phyloP scores from a whole-genome alignment of 1,140 invertebrate genomes.

The Rhynchophorus ferrugineus region DNA sequence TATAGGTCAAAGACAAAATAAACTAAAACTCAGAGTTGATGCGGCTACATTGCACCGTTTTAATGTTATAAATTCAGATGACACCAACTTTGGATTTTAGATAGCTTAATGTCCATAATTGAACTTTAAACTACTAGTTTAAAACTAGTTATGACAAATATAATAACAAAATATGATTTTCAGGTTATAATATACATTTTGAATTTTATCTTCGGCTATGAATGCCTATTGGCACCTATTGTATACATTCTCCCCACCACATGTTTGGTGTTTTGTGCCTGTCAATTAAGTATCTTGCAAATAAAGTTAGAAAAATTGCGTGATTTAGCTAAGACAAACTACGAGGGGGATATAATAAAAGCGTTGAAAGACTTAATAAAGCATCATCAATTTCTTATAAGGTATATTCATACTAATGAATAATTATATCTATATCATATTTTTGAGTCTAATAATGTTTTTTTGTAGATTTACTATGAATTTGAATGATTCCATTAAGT shows the following conservation, averaged over 20 bases:
- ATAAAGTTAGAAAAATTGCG: not conserved
- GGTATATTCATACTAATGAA: not conserved
- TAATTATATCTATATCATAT: not conserved
- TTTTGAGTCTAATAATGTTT: not conserved
- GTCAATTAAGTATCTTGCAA: not conserved
- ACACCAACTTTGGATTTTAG: no score
- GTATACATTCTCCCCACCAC: not conserved
- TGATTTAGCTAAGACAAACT: not conserved
- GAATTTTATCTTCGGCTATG: not conserved
- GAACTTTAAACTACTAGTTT: no score
- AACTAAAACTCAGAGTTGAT: no score
- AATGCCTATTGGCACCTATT: not conserved
- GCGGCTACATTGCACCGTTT: no score
- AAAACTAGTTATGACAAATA: no score
- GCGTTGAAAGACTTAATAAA: not conserved
- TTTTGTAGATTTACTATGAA: not conserved
- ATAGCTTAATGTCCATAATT: no score
- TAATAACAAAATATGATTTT: no score
- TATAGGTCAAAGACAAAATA: no score
- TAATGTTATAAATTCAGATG: no score
- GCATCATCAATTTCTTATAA: not conserved
- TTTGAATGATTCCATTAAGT: not conserved
- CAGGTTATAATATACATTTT: not conserved
- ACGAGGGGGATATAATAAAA: not conserved
- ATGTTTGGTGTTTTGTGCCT: not conserved